Evolutionary conservation across 2,797 vertebrate species (phyloP).

Genomic region (Setipinna tenuifilis): DNA sequence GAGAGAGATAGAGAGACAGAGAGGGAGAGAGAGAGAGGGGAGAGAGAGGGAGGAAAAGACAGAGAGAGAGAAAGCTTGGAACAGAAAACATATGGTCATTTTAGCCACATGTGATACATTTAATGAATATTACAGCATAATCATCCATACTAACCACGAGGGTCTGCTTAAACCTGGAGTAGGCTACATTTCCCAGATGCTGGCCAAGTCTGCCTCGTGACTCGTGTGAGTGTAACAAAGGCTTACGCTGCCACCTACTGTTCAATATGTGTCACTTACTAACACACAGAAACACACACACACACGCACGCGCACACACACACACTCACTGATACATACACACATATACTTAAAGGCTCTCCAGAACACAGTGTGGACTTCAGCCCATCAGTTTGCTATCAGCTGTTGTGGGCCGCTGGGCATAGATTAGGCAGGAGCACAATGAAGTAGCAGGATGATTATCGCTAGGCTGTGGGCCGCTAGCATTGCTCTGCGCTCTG

Average conservation of each 20-base stretch:
- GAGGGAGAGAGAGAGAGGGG: neutral
- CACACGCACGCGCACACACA: too few species aligned
- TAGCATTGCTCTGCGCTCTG: neutral
- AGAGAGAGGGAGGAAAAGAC: neutral
- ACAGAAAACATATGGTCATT: conserved; percentile 1
- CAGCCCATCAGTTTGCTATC: neutral
- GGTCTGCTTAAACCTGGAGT: neutral
- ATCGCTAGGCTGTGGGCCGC: neutral
- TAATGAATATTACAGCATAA: conserved; percentile 23
- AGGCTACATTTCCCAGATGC: neutral
- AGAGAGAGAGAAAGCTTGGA: conserved; percentile 20
- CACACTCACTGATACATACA: too few species aligned
- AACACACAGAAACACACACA: too few species aligned
- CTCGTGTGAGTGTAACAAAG: neutral
- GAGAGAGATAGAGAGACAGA: neutral
- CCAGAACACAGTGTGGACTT: neutral
- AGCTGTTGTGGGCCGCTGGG: neutral
- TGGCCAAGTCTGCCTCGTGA: neutral
- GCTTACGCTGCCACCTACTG: conserved; percentile 1
- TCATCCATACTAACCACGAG: neutral
- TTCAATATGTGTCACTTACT: neutral
- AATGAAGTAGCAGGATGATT: neutral
- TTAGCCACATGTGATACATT: conserved; percentile 5
- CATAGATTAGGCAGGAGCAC: neutral
- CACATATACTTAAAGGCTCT: neutral